Conservation (phyloP, 2,113 vertebrate genomes). For the Gobio gobio region DNA sequence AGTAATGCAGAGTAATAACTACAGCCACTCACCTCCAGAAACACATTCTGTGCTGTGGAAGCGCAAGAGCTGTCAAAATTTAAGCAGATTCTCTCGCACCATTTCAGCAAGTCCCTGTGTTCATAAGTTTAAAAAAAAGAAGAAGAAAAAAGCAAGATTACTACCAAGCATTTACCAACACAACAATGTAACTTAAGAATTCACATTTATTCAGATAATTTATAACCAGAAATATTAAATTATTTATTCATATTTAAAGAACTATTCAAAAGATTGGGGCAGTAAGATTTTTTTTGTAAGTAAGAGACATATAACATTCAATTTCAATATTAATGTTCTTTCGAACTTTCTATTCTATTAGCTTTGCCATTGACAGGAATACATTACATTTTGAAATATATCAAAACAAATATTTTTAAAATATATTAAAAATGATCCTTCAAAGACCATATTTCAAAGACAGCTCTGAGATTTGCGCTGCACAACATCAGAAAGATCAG, state of each 20-base stretch:
- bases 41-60: conserved; percentile 84
- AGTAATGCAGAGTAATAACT: neutral
- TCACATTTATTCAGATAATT: neutral
- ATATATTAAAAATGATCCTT: no score
- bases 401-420: no score
- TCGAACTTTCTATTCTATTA: no score
- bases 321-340: no score
- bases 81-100: conserved; percentile 89
- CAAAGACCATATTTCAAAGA: no score
- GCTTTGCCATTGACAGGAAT: no score
- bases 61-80: conserved; percentile 84
- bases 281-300: no score
- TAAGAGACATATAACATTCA: no score
- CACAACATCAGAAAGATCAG: no score
- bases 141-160: neutral
- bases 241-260: neutral
- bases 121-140: neutral
- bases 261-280: neutral
- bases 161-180: neutral
- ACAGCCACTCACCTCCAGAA: conserved; percentile 86
- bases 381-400: no score
- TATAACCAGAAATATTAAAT: neutral
- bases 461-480: no score
- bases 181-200: neutral
- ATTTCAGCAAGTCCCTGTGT: conserved; percentile 95